Evolutionary conservation across 2,797 vertebrate species (phyloP).

Genomic region (Tokudaia muenninki): DNA sequence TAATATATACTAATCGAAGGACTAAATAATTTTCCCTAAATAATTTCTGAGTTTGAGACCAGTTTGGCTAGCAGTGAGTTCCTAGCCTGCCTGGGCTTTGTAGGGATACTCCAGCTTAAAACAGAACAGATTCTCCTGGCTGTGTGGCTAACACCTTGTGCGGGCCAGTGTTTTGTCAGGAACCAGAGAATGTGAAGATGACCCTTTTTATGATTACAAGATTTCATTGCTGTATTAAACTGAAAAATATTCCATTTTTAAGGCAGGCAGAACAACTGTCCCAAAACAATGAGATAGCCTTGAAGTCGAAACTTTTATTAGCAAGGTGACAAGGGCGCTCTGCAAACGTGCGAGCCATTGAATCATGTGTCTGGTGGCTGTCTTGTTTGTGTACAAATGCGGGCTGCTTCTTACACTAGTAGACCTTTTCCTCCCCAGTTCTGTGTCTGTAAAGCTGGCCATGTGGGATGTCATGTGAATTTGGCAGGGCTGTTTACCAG

Average conservation of each 20-base stretch:
- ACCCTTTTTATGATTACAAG: constrained; percentile 5
- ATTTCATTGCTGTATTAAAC: constrained; percentile 30
- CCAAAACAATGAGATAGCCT: constrained; percentile 17
- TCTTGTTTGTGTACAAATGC: constrained; percentile 56
- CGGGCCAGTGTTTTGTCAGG: constrained; percentile 8
- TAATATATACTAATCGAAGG: neutral
- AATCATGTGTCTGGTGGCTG: constrained; percentile 56
- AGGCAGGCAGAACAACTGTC: constrained; percentile 40
- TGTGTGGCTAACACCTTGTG: constrained; percentile 1
- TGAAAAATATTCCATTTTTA: constrained; percentile 53
- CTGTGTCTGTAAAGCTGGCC: neutral
- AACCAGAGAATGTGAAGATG: neutral
- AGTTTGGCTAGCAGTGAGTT: neutral
- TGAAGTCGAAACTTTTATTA: constrained; percentile 54
- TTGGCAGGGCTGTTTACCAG: neutral
- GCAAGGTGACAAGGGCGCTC: constrained; percentile 49
- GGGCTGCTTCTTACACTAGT: constrained; percentile 30
- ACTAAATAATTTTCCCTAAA: neutral
- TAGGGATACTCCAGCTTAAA: neutral
- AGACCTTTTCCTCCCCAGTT: neutral
- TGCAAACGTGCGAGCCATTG: constrained; percentile 46
- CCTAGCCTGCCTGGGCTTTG: neutral
- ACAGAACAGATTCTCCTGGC: neutral
- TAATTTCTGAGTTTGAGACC: neutral
- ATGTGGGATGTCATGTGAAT: neutral